Evolutionary conservation across 92 coral and sea anemone species (phyloP), one percentile per base, ranked within the genome.

Genomic region (Epizoanthus stellaris): DNA sequence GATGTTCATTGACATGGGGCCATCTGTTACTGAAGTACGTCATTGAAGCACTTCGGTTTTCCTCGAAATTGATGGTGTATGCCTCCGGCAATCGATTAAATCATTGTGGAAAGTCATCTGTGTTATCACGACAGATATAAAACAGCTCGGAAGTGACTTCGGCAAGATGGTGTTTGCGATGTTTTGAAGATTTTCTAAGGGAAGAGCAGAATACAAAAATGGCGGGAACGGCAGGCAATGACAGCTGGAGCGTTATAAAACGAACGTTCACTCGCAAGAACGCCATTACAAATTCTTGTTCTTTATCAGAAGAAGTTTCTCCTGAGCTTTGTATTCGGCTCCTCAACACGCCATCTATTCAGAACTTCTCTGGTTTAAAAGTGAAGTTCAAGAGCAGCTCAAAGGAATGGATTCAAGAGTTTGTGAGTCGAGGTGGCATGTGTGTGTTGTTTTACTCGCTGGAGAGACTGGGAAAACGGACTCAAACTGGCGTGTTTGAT

Each of bases 271-370:
- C 84, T 25, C 63, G 25, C 6, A 58, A 75, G 36, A 54, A 73
- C 6, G 21, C 62, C 13, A 36, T 16, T 11, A 5, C 60, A 15
- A 85, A 53, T 45, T 56, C 76, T 14, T 67, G 60, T 30, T 85
- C 95, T 6, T 69, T 94, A 52, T 93, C 98, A 3, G 75, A 84
- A 2, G 90, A 97, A 64, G 90, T 90, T 16, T 92, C 91, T n/a
- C 94, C 98, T 7, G 99, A 97, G 65, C 90, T 97, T 38, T 97
- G 99, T 75, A 85, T 97, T 59, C 98, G 95, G 3, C 87, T 94
- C 23, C 89, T 97, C 16, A 77, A 88, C 21, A 75, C 91, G 4
- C 95, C 97, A 13, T 91, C 89, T 17, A 76, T 93, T 61, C 98
- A 88, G 82, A 97, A 94, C 79, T 97, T 89, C 72, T 83, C 98